Conservation (phyloP, 2,797 vertebrate species). For the Enteromius thamalakanensis region DNA sequence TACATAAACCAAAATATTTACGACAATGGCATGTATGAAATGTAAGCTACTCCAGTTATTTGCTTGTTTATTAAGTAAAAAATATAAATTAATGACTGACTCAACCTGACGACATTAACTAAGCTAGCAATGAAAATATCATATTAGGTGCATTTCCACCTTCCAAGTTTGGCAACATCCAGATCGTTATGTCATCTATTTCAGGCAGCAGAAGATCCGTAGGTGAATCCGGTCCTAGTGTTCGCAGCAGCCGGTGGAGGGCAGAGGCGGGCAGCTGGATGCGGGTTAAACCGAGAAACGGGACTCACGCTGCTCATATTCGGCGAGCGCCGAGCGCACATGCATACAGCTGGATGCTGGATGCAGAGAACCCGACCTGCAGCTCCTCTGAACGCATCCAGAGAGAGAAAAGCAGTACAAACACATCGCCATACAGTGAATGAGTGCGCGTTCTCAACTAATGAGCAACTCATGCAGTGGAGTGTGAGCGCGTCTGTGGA, state of each 20-base stretch:
- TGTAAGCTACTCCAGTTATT: not conserved
- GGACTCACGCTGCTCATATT: constrained; percentile 23
- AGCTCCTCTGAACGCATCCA: constrained; percentile 14
- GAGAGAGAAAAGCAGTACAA: not conserved
- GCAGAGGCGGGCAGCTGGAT: constrained; percentile 46
- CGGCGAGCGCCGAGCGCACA: constrained; percentile 32
- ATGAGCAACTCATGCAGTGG: constrained; percentile 25
- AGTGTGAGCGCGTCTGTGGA: constrained; percentile 33
- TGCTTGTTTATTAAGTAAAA: not conserved
- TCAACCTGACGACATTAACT: not conserved
- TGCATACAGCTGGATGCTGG: constrained; percentile 31
- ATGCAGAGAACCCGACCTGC: not conserved
- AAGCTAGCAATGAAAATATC: not conserved
- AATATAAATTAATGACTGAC: not conserved
- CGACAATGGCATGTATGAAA: not conserved
- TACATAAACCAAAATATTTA: not conserved
- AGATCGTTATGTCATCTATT: not conserved
- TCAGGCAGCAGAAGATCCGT: constrained; percentile 23
- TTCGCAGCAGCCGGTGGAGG: constrained; percentile 45
- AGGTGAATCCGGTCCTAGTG: constrained; percentile 36
- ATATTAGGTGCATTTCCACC: not conserved
- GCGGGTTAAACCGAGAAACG: constrained; percentile 37
- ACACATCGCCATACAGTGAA: not conserved
- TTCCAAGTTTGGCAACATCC: not conserved
- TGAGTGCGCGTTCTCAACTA: constrained; percentile 18